A percentile compares a stretch with the other conserved stretches of the same genome.
These are phyloP conservation scores for Tretioscincus oriximinensis DNA, from an alignment of 2,113 vertebrate genomes.

Conservation along the genomic window DNA sequence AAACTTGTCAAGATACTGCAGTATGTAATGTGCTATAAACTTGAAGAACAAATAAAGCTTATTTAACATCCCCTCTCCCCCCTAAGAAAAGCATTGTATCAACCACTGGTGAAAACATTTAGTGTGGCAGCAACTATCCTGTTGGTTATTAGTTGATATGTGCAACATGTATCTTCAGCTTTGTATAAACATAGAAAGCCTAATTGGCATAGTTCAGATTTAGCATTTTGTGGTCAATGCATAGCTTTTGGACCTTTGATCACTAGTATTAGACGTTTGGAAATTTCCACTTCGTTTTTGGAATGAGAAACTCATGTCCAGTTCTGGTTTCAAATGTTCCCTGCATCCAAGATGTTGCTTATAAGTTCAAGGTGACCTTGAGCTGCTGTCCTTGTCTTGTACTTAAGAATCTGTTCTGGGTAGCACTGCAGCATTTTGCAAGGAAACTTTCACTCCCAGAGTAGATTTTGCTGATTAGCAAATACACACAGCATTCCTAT, in stretches of 20 bases:
- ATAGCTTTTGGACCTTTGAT: background rate
- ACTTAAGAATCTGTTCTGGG: background rate
- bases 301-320: background rate
- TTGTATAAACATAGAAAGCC: background rate
- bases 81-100: too few relatives aligned
- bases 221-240: background rate
- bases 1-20: too few relatives aligned
- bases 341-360: background rate
- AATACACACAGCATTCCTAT: background rate
- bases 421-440: background rate
- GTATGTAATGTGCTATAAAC: too few relatives aligned
- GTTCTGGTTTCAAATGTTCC: background rate
- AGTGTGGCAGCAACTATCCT: too few relatives aligned
- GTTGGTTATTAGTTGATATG: too few relatives aligned
- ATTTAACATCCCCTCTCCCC: too few relatives aligned
- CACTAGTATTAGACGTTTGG: background rate
- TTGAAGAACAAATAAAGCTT: too few relatives aligned
- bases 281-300: background rate
- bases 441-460: background rate
- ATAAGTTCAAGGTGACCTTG: background rate
- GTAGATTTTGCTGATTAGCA: background rate
- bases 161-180: background rate
- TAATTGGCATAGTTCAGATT: background rate
- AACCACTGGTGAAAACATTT: too few relatives aligned
- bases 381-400: background rate